These are phyloP conservation scores for Macheiramphus alcinus DNA, from an alignment of 2,113 vertebrate genomes.

Conservation along the genomic window DNA sequence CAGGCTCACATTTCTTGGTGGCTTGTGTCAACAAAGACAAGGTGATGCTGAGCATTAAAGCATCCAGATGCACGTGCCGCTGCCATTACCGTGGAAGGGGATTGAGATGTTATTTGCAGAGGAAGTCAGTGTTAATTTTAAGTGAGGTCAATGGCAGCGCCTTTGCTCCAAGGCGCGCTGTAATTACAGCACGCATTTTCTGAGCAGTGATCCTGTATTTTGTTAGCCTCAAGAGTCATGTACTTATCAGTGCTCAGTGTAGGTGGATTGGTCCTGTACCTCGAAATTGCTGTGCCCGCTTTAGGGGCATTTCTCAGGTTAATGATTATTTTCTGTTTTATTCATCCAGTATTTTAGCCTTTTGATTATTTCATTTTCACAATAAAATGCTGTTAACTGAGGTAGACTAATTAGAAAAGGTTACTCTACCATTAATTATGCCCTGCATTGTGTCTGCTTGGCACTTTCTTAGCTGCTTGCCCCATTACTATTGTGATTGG, in stretches of 20 bases:
- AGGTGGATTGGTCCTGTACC: not conserved
- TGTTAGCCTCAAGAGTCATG: not conserved
- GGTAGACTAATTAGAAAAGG: not conserved
- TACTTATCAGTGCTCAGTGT: not conserved
- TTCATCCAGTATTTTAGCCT: not conserved
- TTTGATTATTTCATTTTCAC: not conserved
- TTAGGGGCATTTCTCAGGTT: not conserved
- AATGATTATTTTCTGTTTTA: not conserved
- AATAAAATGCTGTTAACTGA: not conserved
- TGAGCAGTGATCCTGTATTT: not conserved
- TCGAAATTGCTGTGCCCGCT: not conserved
- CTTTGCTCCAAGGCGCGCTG: not conserved
- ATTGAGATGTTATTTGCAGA: not conserved
- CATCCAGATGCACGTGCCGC: accelerated
- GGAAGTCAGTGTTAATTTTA: not conserved
- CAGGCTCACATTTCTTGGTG: not conserved
- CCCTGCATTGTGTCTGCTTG: not conserved
- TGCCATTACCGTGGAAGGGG: not conserved
- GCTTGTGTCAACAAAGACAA: not conserved
- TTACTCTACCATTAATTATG: not conserved
- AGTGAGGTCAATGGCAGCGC: not conserved
- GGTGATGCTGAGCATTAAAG: not conserved
- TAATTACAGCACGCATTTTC: not conserved
- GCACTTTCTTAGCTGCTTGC: not conserved
- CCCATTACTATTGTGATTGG: not conserved